Evolutionary conservation across 2,888 invertebrate species (phyloP).

Genomic region (Trichopoda pennipes): DNA sequence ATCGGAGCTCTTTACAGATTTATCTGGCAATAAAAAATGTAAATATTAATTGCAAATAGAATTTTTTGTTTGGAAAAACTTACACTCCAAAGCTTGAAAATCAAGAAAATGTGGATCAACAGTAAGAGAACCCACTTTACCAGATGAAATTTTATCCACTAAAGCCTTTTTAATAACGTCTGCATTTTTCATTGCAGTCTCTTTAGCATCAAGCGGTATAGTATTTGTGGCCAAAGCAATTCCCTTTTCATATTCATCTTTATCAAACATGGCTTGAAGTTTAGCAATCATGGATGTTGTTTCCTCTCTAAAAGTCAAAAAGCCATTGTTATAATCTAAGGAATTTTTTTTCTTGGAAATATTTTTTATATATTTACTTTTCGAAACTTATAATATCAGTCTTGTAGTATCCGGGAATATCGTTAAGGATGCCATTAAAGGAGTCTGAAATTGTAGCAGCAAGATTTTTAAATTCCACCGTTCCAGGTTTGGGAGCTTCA

Average conservation of each 20-base stretch:
- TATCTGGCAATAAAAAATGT: slow-evolving; percentile 70
- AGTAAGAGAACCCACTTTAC: slow-evolving; percentile 88
- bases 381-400: slow-evolving; percentile 87
- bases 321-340: no score
- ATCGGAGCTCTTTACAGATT: slow-evolving; percentile 76
- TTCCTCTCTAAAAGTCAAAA: slow-evolving; percentile 81
- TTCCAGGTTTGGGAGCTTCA: slow-evolving; percentile 87
- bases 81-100: slow-evolving; percentile 87
- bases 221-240: slow-evolving; percentile 80
- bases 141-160: slow-evolving; percentile 86
- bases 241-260: slow-evolving; percentile 84
- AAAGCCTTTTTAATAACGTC: slow-evolving; percentile 83
- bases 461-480: slow-evolving; percentile 87
- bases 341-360: not conserved
- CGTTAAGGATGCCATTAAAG: slow-evolving; percentile 84
- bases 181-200: slow-evolving; percentile 74
- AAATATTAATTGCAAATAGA: not conserved
- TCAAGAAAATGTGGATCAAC: slow-evolving; percentile 91
- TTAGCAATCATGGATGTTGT: slow-evolving; percentile 87
- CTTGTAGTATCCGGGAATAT: slow-evolving; percentile 87
- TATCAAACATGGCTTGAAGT: slow-evolving; percentile 88
- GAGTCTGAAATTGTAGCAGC: slow-evolving; percentile 85
- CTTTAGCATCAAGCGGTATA: slow-evolving; percentile 69
- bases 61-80: slow-evolving; percentile 69
- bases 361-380: slow-evolving; percentile 82